Conservation (phyloP, 1,140 invertebrate genomes). For the Andrena cerasifolii region DNA sequence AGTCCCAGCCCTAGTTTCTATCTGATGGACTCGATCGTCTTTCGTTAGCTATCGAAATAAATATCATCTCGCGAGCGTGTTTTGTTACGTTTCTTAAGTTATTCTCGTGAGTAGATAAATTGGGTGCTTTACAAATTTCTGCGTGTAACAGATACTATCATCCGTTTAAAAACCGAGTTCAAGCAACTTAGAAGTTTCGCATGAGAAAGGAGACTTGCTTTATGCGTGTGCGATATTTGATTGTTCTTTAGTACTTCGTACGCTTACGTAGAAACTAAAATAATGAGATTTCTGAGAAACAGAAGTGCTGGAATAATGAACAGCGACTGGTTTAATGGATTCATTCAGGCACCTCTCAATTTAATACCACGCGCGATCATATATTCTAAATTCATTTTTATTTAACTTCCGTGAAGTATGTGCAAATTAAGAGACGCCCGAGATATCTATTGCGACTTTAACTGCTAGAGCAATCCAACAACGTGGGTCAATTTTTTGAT, state of each 20-base stretch:
- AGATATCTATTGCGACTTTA: constrained; percentile 5
- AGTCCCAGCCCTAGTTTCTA: too few species aligned
- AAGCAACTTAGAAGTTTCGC: background rate
- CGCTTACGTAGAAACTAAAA: background rate
- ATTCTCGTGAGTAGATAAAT: constrained; percentile 30
- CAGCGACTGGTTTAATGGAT: too few species aligned
- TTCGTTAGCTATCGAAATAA: constrained; percentile 31
- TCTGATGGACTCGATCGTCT: too few species aligned
- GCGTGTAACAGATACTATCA: constrained; percentile 18
- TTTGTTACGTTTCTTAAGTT: constrained; percentile 15
- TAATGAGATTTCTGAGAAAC: too few species aligned
- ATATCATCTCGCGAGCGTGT: constrained; percentile 8
- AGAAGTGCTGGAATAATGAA: too few species aligned
- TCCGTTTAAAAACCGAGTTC: background rate
- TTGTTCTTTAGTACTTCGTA: background rate
- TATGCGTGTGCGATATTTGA: background rate
- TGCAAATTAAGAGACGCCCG: constrained; percentile 24
- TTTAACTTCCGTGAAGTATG: constrained; percentile 7
- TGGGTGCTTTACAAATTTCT: constrained; percentile 15
- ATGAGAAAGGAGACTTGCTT: background rate
- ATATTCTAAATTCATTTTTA: constrained; percentile 27
- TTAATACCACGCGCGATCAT: constrained; percentile 13
- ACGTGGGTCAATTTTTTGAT: background rate
- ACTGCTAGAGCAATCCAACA: constrained; percentile 22
- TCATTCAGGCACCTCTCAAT: constrained; percentile 25